phyloP scores from a whole-genome alignment of 2,113 vertebrate species.

The Hemiscyllium ocellatum region DNA sequence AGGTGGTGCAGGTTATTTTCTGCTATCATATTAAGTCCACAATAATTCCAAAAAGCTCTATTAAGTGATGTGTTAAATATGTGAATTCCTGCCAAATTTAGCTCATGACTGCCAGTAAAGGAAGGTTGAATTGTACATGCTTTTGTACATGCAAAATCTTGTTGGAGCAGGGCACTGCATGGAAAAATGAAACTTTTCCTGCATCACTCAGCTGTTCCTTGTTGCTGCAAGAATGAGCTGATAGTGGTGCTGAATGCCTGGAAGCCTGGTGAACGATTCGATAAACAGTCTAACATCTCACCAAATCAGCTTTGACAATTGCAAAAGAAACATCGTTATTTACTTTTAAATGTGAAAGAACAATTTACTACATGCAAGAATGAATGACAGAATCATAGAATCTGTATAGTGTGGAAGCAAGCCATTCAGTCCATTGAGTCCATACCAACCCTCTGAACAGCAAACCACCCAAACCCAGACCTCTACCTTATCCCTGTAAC shows the following conservation, averaged over 20 bases:
- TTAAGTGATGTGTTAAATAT: background rate
- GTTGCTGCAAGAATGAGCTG: background rate
- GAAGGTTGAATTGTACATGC: background rate
- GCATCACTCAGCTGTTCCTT: background rate
- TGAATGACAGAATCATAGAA: no score
- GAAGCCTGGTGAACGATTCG: background rate
- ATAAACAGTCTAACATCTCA: background rate
- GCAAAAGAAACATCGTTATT: background rate
- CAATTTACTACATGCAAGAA: background rate
- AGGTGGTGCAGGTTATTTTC: background rate
- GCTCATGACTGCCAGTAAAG: background rate
- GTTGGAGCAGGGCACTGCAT: background rate
- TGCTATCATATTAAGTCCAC: background rate
- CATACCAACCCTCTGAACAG: no score
- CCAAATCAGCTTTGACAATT: background rate
- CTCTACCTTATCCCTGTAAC: no score
- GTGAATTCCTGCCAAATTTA: background rate
- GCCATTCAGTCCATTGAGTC: no score
- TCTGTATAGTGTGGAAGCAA: no score
- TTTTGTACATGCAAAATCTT: background rate
- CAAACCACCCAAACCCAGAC: no score
- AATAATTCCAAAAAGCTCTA: background rate
- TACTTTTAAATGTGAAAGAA: background rate
- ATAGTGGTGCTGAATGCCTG: background rate
- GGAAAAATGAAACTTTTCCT: background rate